These are phyloP conservation scores for Ridgeia piscesae DNA, from an alignment of 1,140 invertebrate genomes.

Conservation along the genomic window DNA sequence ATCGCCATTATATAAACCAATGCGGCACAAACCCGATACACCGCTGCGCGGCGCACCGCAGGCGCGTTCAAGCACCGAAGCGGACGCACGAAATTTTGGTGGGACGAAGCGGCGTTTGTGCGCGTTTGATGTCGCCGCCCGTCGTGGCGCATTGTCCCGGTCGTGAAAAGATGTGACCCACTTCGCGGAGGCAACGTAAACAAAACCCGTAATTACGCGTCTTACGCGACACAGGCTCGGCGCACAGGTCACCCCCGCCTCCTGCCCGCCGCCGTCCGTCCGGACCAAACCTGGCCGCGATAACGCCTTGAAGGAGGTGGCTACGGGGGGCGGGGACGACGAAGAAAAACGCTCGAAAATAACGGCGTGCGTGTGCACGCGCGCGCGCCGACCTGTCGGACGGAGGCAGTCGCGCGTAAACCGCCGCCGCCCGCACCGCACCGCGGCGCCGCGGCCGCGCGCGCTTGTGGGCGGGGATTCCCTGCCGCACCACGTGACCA, in stretches of 20 bases:
- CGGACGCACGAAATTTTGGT: neutral
- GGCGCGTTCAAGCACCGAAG: neutral
- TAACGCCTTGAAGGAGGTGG: neutral
- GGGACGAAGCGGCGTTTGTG: no score
- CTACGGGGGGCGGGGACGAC: no score
- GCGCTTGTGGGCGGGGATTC: neutral
- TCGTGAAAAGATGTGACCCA: neutral
- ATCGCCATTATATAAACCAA: neutral
- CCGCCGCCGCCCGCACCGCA: neutral
- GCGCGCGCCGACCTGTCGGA: neutral
- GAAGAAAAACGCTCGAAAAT: neutral
- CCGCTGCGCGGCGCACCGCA: neutral
- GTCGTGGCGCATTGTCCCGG: neutral
- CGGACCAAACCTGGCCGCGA: neutral
- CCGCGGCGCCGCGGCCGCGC: no score
- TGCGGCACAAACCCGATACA: neutral
- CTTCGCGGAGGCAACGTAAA: conserved; percentile 3
- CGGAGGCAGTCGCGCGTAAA: neutral
- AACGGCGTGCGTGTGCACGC: neutral
- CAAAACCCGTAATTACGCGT: neutral
- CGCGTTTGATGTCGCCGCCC: neutral
- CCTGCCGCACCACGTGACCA: neutral
- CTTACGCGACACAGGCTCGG: neutral
- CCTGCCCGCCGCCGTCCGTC: no score
- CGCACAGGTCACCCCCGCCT: neutral